phyloP scores from a whole-genome alignment of 1,140 invertebrate species.

The Colletes gigas region DNA sequence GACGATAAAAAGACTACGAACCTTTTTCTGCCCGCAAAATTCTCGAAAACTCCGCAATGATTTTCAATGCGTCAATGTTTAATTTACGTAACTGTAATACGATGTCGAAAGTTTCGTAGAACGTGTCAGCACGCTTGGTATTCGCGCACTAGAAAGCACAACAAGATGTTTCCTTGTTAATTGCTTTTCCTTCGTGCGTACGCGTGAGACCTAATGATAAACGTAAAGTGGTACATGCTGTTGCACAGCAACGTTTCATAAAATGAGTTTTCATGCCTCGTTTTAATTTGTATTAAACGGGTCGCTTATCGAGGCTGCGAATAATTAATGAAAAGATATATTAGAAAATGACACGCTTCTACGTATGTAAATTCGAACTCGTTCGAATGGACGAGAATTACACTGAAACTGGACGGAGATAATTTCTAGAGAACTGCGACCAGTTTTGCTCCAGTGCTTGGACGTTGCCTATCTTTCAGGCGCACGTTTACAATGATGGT shows the following conservation, averaged over 20 bases:
- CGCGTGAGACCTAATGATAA: neutral
- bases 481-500: neutral
- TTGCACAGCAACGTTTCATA: neutral
- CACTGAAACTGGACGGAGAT: neutral
- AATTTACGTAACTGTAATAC: constrained; percentile 36
- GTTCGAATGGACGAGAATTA: neutral
- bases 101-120: constrained; percentile 16
- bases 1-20: neutral
- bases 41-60: neutral
- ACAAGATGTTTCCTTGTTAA: constrained; percentile 41
- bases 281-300: neutral
- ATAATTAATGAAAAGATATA: neutral
- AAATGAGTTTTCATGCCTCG: neutral
- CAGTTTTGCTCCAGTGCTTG: neutral
- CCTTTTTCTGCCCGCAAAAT: too few species aligned
- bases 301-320: neutral
- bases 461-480: constrained; percentile 18
- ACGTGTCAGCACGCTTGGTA: neutral
- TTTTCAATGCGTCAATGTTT: neutral
- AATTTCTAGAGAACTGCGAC: neutral
- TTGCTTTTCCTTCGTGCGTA: constrained; percentile 18
- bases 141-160: constrained; percentile 32
- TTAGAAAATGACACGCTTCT: neutral
- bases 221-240: neutral
- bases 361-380: neutral